Evolutionary conservation across 2,113 vertebrate genomes (phyloP), one percentile per base, ranked within the genome.

Genomic region (Nycticorax nycticorax): DNA sequence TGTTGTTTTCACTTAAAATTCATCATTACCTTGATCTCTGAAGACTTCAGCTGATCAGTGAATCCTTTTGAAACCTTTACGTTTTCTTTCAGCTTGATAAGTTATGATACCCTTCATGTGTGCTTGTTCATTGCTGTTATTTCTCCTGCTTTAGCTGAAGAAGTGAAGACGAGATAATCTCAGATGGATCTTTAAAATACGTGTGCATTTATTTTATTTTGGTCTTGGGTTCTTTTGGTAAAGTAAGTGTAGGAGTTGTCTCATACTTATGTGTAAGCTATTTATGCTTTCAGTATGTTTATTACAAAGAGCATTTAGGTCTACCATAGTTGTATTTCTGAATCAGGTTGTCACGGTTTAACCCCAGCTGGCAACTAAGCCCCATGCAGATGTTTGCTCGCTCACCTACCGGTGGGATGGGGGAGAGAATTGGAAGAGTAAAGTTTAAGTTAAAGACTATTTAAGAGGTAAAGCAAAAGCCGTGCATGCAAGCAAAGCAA

Each of bases 41-140:
- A 72, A 68, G 75, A 60, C 35, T 88, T 43, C 79, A 85, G 24
- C 39, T 89, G 77, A 88, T 89, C 56, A 66, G 67, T 21, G 75
- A 64, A 88, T 89, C 45, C 79, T 85, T 94, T 84, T 52, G 62
- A 85, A 95, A 92, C 3, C 32, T 85, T 85, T 47, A 37, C 60
- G 71, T 7, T 43, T 95, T 67, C 45, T 85, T 95, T 88, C 82
- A 68, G 50, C n/a, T 79, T 72, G 56, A 8, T 76, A 33, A 77
- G 3, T 90, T 52, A 12, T 22, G 53, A 64, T 33, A 56, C 33
- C 35, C 56, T 78, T 78, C 43, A 50, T 9, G 2, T 52, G 39
- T 30, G 1, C 27, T 76, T 68, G 32, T 78, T 85, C 69, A 66
- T 72, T 64, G 33, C 21, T 75, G 43, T 37, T 60, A 39, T 50